Evolutionary conservation across 2,888 invertebrate genomes (phyloP), one percentile per base, ranked within the genome.

Genomic region (Prosopocoilus inquinatus): DNA sequence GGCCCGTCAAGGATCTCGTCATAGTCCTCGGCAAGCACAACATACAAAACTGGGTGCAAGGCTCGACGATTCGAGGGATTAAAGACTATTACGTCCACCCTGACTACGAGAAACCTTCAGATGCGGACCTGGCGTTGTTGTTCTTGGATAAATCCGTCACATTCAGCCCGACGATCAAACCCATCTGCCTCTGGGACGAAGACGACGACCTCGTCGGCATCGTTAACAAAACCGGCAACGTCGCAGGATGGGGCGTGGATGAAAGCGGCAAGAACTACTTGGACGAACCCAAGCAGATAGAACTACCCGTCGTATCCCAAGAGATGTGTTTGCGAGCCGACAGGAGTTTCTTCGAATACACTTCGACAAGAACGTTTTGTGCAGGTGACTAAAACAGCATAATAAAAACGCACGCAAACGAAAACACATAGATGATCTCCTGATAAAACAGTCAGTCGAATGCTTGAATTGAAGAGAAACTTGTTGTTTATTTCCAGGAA

Each of bases 301-400:
- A 74, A 9, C 72, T 83, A 51, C 82, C 83, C 0, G 75, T 86
- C 1, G 83, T 84, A 12, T 80, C 82, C 59, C 80, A 83, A 49
- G 78, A 79, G 7, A 75, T 75, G 12, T 86, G 86, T 68, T 75
- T 82, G 2, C 78, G 80, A 57, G 83, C 82, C 59, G 79, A 80
- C 28, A 62, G 74, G 0, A 77, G 77, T 36, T 71, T 67, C 43
- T 52, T 46, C 9, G 59, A 65, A 13, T 48, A 72, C 8, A 80
- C 79, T 1, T 78, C 80, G 1, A 74, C 77, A 49, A 72, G 72
- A 35, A 80, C 80, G 0, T 76, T 81, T 58, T 81, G 82, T 61
- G 80, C 79, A 39, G 79, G 79, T 71, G 60, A 62, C 20, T 3
- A 39, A 9, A 4, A 1, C 34, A 13, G 2, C 5, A 20, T 20